phyloP scores from a whole-genome alignment of 2,888 invertebrate genomes.

The Bruchidius siliquastri region DNA sequence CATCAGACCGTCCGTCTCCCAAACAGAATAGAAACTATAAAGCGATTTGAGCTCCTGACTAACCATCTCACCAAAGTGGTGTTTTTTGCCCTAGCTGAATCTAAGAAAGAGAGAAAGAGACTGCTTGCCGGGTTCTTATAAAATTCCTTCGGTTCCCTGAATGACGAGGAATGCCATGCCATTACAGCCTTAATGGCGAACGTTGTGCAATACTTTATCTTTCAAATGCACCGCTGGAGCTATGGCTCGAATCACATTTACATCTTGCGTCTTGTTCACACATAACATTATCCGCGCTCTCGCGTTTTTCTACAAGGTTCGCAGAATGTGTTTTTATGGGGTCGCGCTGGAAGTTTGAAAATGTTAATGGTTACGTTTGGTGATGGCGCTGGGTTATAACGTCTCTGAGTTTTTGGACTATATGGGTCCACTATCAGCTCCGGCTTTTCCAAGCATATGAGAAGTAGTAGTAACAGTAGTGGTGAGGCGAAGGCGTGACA shows the following conservation, averaged over 20 bases:
- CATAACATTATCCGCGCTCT: constrained; percentile 31
- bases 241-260: constrained; percentile 29
- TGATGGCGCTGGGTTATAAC: neutral
- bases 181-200: constrained; percentile 34
- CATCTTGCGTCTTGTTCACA: constrained; percentile 35
- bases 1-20: neutral
- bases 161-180: constrained; percentile 36
- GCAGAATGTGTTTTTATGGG: neutral
- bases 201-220: constrained; percentile 39
- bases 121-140: constrained; percentile 31
- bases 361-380: neutral
- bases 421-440: too few species aligned
- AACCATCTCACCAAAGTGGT: neutral
- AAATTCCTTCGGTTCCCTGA: constrained; percentile 35
- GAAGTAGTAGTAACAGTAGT: too few species aligned
- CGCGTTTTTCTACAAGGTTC: neutral
- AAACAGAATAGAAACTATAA: neutral
- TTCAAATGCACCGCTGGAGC: constrained; percentile 31
- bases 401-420: too few species aligned
- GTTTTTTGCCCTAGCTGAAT: neutral
- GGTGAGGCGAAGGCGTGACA: too few species aligned
- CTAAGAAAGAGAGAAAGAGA: neutral
- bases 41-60: neutral
- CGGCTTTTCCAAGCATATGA: too few species aligned
- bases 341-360: neutral